Evolutionary conservation across 37 sponge, comb jelly and placozoan genomes (phyloP).

Genomic region (Chondrilla cf. caribensis): DNA sequence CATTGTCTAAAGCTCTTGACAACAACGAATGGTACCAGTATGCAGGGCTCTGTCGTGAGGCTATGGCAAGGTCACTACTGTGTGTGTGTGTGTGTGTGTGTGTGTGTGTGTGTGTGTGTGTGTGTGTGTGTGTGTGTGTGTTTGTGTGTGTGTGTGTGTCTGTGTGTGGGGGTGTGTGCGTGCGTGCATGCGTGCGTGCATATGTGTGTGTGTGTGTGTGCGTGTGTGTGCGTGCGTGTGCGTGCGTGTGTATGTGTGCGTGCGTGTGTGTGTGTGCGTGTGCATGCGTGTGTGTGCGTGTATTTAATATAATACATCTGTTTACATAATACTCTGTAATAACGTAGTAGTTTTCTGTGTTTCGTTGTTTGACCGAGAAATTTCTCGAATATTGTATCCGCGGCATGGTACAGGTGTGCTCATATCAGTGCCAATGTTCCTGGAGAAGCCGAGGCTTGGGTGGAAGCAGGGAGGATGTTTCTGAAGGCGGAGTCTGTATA

Average conservation of each 20-base stretch:
- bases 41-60: conserved; percentile 63
- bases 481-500: conserved; percentile 54
- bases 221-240: too few relatives aligned
- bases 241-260: too few relatives aligned
- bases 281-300: neutral
- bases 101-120: neutral
- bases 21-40: conserved; percentile 65
- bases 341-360: neutral
- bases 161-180: too few relatives aligned
- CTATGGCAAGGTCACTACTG: conserved; percentile 66
- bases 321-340: neutral
- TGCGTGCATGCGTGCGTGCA: too few relatives aligned
- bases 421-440: conserved; percentile 52
- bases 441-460: conserved; percentile 76
- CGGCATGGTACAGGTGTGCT: conserved; percentile 50
- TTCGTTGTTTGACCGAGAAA: too few relatives aligned
- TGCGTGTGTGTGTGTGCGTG: neutral
- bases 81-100: too few relatives aligned
- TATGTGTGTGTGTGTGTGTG: too few relatives aligned
- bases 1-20: conserved; percentile 58
- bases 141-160: too few relatives aligned
- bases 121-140: too few relatives aligned
- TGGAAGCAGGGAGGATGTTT: conserved; percentile 67
- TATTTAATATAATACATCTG: neutral
- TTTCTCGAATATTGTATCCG: too few relatives aligned